These are phyloP conservation scores for Propsilocerus akamusi DNA, from an alignment of 1,140 invertebrate species.

Conservation along the genomic window DNA sequence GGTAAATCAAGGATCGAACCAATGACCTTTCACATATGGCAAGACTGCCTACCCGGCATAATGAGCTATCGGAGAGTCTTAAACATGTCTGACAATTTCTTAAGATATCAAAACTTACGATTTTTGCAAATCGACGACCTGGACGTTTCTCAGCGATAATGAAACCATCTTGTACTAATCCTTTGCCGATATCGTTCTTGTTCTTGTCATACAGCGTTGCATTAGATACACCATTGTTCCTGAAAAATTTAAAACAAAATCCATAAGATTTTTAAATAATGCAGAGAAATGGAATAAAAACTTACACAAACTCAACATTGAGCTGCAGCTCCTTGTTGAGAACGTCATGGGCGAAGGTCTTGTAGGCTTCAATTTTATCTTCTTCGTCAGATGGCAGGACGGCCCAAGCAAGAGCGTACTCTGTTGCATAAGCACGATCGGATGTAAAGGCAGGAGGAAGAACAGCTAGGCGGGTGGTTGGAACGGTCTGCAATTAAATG, in stretches of 20 bases:
- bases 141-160: slow-evolving; percentile 61
- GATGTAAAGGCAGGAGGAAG: slow-evolving; percentile 58
- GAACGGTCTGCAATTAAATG: slow-evolving; percentile 20
- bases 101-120: slow-evolving; percentile 30
- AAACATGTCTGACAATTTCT: slow-evolving; percentile 1
- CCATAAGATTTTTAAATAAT: not conserved
- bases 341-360: slow-evolving; percentile 45
- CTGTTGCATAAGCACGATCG: slow-evolving; percentile 65
- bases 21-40: not conserved
- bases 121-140: slow-evolving; percentile 60
- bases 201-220: slow-evolving; percentile 52
- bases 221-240: slow-evolving; percentile 33
- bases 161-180: slow-evolving; percentile 68
- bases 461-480: slow-evolving; percentile 41
- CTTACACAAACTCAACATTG: slow-evolving; percentile 47
- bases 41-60: not conserved
- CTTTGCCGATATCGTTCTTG: slow-evolving; percentile 68
- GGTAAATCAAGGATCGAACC: no score
- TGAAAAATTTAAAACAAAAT: not conserved
- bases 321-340: slow-evolving; percentile 46
- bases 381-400: slow-evolving; percentile 71
- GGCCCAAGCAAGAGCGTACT: slow-evolving; percentile 72
- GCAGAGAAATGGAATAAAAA: slow-evolving; percentile 2
- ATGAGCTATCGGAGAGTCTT: not conserved
- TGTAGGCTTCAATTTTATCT: slow-evolving; percentile 52